Base-by-base conservation (phyloP, 92 coral and sea anemone genomes). In the Zoanthus sociatus region DNA sequence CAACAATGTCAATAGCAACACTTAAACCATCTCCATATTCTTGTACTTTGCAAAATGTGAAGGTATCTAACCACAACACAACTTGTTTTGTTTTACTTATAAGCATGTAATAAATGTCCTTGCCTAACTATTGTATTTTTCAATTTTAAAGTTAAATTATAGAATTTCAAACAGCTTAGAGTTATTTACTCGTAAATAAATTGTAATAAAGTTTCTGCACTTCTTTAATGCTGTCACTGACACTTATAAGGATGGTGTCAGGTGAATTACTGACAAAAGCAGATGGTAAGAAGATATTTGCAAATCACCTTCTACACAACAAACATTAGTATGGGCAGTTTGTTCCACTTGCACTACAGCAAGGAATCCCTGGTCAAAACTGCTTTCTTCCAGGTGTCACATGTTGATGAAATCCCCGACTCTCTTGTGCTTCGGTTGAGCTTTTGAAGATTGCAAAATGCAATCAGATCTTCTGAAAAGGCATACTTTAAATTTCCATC, bases 331-430 rank as follows among this genome's bases (percentile, higher is more conserved):
- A 67, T 70, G 87, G 87, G 15, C 53, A 12, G 15, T 20, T 83
- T 44, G 53, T 46, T 37, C 66, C 78, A 42, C 50, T 83, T 71
- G 31, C 87, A 64, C 50, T 83, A n/a, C 54, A 67, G 58, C 77
- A 66, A 83, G 87, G 77, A n/a, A 42, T 67, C 46, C 37, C 87
- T 30, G 45, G 87, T 60, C 87, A 67, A 37, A 66, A 50, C 10
- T 31, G 50, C 56, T 83, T 83, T 70, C 61, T 74, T 7, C 60
- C 77, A 15, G 53, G 58, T n/a, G 77, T 83, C 20, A 54, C 74
- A 31, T 67, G 76, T 70, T 37, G 33, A 15, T 67, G 76, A 83
- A 67, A 45, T 83, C 16, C 87, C 58, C 16, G 32, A 66, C 33
- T 42, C 51, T 45, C 69, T 21, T 26, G 53, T 12, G 47, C 21